Percentiles rank a stretch among this genome's conserved stretches.
Evolutionary conservation across 64 coral and sea anemone genomes (phyloP).

Genomic region (Pocillopora verrucosa): DNA sequence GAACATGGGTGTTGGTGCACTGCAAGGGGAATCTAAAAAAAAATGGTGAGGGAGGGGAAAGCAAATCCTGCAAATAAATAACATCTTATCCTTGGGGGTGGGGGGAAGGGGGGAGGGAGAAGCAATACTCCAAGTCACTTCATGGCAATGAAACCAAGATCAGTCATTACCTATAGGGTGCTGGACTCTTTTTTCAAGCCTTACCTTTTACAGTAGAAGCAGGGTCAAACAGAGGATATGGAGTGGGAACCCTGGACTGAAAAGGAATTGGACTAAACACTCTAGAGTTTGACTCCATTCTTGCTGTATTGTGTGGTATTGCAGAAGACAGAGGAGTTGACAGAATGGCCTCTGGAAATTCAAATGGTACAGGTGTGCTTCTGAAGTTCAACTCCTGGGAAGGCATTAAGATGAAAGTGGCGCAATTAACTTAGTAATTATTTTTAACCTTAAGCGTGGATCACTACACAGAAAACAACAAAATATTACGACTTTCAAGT

Average conservation of each 20-base stretch:
- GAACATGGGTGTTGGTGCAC: too few species aligned
- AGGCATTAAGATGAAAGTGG: not conserved
- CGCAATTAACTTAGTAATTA: not conserved
- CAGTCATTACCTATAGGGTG: not conserved
- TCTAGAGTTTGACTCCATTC: not conserved
- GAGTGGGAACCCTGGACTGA: slow-evolving; percentile 15
- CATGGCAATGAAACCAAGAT: too few species aligned
- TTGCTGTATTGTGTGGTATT: slow-evolving; percentile 5
- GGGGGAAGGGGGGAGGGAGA: too few species aligned
- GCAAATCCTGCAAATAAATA: too few species aligned
- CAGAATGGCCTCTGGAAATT: slow-evolving; percentile 20
- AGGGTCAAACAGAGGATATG: slow-evolving; percentile 20
- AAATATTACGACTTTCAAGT: too few species aligned
- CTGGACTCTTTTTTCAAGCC: not conserved
- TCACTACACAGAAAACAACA: too few species aligned
- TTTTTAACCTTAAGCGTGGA: not conserved
- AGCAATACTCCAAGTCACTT: too few species aligned
- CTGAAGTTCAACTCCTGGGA: slow-evolving; percentile 4
- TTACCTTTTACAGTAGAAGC: slow-evolving; percentile 8
- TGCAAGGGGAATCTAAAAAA: too few species aligned
- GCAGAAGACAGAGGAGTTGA: slow-evolving; percentile 18
- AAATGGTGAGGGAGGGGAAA: too few species aligned
- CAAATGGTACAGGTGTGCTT: slow-evolving; percentile 14
- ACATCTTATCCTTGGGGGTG: too few species aligned
- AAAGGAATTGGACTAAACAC: slow-evolving; percentile 13